Evolutionary conservation across 1,140 invertebrate genomes (phyloP).

Genomic region (Littorina saxatilis): DNA sequence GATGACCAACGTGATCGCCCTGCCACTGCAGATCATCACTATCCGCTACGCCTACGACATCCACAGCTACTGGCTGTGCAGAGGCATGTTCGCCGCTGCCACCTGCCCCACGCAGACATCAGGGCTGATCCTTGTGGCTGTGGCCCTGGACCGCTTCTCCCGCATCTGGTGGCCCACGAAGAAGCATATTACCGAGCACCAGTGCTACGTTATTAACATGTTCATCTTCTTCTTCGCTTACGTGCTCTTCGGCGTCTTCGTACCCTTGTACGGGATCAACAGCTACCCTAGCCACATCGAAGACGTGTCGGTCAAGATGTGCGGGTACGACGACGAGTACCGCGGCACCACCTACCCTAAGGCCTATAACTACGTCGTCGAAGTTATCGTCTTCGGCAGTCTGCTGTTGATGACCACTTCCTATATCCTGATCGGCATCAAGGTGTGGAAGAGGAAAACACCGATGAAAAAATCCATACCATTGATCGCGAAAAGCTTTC

Average conservation of each 20-base stretch:
- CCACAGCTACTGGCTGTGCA: constrained; percentile 40
- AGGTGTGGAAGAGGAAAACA: background rate
- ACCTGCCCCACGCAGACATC: constrained; percentile 40
- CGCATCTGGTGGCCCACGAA: constrained; percentile 38
- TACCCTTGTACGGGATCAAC: constrained; percentile 32
- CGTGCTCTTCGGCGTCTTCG: background rate
- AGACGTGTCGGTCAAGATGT: constrained; percentile 24
- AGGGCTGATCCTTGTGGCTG: constrained; percentile 32
- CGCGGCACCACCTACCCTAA: background rate
- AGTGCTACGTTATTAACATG: background rate
- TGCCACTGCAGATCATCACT: constrained; percentile 67
- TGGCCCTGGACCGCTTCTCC: constrained; percentile 43
- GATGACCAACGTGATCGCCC: constrained; percentile 55
- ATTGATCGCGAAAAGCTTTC: too few species aligned
- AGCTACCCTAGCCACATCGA: background rate
- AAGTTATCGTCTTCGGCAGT: background rate
- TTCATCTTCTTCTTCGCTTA: background rate
- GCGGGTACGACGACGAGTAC: background rate
- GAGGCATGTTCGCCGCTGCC: constrained; percentile 30
- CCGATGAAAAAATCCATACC: background rate
- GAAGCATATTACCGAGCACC: background rate
- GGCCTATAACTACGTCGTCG: background rate
- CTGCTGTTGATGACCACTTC: background rate
- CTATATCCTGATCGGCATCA: constrained; percentile 20
- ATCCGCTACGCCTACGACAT: constrained; percentile 53